These are phyloP conservation scores for Enteromius thamalakanensis DNA, from an alignment of 2,797 vertebrate genomes.

Conservation along the genomic window DNA sequence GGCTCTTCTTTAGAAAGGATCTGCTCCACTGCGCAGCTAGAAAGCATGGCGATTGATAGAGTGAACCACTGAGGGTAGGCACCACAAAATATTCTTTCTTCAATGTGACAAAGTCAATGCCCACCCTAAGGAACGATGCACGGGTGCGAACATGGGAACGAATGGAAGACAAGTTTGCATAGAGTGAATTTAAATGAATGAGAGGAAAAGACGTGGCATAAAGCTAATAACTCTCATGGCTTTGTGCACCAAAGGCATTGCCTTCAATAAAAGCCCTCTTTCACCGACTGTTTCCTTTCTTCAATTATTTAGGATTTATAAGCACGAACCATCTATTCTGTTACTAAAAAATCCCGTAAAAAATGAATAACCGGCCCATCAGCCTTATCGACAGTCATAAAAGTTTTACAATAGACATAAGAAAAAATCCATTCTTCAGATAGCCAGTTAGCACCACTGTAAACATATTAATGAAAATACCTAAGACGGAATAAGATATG, in stretches of 20 bases:
- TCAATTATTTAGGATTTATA: constrained; percentile 82
- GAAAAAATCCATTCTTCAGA: constrained; percentile 72
- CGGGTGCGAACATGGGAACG: neutral
- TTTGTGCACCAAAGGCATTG: constrained; percentile 71
- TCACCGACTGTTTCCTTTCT: constrained; percentile 72
- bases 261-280: constrained; percentile 60
- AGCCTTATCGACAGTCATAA: constrained; percentile 73
- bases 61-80: constrained; percentile 11
- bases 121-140: constrained; percentile 3
- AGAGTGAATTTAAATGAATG: constrained; percentile 17
- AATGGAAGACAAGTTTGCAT: neutral
- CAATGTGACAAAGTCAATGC: constrained; percentile 23
- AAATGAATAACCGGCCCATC: constrained; percentile 71
- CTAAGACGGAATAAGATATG: constrained; percentile 57
- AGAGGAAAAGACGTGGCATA: constrained; percentile 60
- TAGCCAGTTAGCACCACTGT: constrained; percentile 61
- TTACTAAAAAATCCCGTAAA: constrained; percentile 69
- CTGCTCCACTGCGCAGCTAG: constrained; percentile 7
- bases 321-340: constrained; percentile 74
- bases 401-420: constrained; percentile 75
- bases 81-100: constrained; percentile 1
- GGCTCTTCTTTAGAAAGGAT: constrained; percentile 69
- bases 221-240: constrained; percentile 70
- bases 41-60: constrained; percentile 31
- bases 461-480: constrained; percentile 72